phyloP scores from a whole-genome alignment of 2,113 vertebrate species.

The Corvus cornix region DNA sequence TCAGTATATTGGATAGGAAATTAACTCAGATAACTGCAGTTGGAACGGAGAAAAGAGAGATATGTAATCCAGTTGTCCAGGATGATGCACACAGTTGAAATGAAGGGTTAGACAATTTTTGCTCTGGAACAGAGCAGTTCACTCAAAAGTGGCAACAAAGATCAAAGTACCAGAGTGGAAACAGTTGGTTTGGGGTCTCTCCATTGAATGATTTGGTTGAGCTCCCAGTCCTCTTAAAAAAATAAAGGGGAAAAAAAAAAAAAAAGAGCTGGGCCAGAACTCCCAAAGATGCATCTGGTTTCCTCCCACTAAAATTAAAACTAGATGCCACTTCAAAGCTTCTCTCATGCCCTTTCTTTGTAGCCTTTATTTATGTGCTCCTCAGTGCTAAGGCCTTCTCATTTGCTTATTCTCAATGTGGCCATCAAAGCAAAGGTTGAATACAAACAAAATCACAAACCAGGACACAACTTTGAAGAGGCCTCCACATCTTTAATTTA shows the following conservation, averaged over 20 bases:
- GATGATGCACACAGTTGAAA: neutral
- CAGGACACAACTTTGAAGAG: neutral
- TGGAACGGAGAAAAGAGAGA: neutral
- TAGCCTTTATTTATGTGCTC: conserved; percentile 12
- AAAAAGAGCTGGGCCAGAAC: neutral
- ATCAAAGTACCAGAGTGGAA: neutral
- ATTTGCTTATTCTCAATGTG: neutral
- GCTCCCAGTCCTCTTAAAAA: neutral
- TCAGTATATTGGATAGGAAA: neutral
- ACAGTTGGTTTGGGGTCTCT: neutral
- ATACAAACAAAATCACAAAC: neutral
- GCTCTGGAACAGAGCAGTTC: neutral
- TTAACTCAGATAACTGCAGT: neutral
- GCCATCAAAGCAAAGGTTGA: conserved; percentile 24
- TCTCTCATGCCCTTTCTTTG: neutral
- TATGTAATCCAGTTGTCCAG: neutral
- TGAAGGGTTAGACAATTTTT: neutral
- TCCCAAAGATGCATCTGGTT: conserved; percentile 15
- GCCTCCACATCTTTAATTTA: neutral
- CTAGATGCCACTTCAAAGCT: conserved; percentile 53
- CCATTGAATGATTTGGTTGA: neutral
- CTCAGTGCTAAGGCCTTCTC: neutral
- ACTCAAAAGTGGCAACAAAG: neutral
- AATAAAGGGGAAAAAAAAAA: neutral
- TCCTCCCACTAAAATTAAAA: conserved; percentile 29